phyloP scores from a whole-genome alignment of 2,797 vertebrate species.

The Anguilla megastoma region DNA sequence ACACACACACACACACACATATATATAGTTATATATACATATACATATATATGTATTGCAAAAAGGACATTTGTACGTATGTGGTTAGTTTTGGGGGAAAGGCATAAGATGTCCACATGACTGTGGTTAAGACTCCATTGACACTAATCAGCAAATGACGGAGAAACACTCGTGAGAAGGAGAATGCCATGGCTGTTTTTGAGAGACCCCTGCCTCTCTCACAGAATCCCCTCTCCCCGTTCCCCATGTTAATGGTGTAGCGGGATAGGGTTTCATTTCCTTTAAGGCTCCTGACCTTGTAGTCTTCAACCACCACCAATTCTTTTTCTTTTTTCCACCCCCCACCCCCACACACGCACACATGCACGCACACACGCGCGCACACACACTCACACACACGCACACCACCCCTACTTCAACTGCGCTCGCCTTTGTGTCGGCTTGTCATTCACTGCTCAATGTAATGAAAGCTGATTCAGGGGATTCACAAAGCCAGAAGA shows the following conservation, averaged over 20 bases:
- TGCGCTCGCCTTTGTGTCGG: conserved; percentile 81
- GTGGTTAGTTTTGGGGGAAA: neutral
- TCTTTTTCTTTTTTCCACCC: conserved; percentile 53
- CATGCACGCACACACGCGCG: neutral
- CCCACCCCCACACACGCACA: neutral
- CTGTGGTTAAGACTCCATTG: neutral
- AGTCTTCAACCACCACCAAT: conserved; percentile 61
- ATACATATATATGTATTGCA: neutral
- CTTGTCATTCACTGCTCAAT: conserved; percentile 79
- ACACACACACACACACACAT: too few species aligned
- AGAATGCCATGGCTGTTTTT: conserved; percentile 27
- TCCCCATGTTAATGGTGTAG: conserved; percentile 64
- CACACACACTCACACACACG: neutral
- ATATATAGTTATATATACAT: neutral
- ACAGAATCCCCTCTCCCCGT: conserved; percentile 49
- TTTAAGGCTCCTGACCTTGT: conserved; percentile 77
- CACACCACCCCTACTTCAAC: conserved; percentile 51
- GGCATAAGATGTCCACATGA: neutral
- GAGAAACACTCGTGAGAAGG: neutral
- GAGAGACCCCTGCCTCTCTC: conserved; percentile 48
- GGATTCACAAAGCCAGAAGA: conserved; percentile 76
- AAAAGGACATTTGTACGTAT: neutral
- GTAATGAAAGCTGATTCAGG: conserved; percentile 73
- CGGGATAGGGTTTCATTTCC: conserved; percentile 73
- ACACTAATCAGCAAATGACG: neutral